phyloP scores from a whole-genome alignment of 2,797 vertebrate genomes.

The Falco cherrug region DNA sequence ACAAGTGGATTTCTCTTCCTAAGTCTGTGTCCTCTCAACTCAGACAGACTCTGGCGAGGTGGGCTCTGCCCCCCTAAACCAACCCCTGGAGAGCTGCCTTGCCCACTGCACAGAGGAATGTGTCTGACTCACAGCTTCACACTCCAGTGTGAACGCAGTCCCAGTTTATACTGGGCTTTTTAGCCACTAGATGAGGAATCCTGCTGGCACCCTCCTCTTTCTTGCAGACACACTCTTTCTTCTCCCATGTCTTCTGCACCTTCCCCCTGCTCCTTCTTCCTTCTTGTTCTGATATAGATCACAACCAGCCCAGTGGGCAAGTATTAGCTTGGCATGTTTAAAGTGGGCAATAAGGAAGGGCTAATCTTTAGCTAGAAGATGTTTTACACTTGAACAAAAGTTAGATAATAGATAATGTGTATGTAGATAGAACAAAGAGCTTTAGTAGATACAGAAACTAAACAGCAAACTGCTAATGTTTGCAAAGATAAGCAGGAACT shows the following conservation, averaged over 20 bases:
- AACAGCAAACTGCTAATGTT: too few relatives aligned
- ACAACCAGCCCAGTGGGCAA: too few relatives aligned
- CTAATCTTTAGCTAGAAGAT: too few relatives aligned
- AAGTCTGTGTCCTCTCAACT: neutral
- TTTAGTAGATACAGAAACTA: too few relatives aligned
- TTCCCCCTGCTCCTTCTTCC: neutral
- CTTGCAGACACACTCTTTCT: neutral
- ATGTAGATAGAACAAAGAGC: too few relatives aligned
- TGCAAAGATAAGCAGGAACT: too few relatives aligned
- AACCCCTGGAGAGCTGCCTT: neutral
- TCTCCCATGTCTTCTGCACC: neutral
- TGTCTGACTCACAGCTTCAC: constrained; percentile 48
- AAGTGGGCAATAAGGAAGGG: too few relatives aligned
- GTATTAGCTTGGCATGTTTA: too few relatives aligned
- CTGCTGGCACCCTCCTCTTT: neutral
- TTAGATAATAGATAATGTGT: too few relatives aligned
- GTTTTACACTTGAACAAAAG: too few relatives aligned
- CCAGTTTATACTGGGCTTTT: neutral
- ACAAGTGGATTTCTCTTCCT: neutral
- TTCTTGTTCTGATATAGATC: neutral
- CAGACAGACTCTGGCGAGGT: neutral
- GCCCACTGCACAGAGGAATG: neutral
- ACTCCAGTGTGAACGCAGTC: neutral
- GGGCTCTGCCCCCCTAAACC: neutral
- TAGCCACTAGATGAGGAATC: neutral